phyloP scores from a whole-genome alignment of 2,797 vertebrate genomes.

The Poecilia gillii region DNA sequence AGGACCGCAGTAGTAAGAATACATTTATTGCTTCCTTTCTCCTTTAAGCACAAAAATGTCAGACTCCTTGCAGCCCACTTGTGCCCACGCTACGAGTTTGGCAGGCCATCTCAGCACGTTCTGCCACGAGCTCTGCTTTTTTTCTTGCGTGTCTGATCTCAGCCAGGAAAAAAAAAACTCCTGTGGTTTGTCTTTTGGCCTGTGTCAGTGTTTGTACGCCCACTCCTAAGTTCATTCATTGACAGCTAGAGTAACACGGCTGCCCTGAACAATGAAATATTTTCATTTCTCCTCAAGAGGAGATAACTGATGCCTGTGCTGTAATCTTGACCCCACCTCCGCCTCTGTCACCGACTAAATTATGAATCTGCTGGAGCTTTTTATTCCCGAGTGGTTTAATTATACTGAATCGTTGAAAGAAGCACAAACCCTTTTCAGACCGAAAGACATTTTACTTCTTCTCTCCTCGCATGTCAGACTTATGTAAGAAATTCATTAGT shows the following conservation, averaged over 20 bases:
- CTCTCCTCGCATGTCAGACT: slow-evolving; percentile 4
- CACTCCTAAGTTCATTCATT: slow-evolving; percentile 66
- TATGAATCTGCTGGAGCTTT: slow-evolving; percentile 29
- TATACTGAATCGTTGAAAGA: slow-evolving; percentile 42
- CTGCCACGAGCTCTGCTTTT: slow-evolving; percentile 41
- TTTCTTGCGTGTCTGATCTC: slow-evolving; percentile 66
- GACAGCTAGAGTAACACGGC: slow-evolving; percentile 44
- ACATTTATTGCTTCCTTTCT: slow-evolving; percentile 23
- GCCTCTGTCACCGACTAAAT: slow-evolving; percentile 22
- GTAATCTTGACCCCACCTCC: slow-evolving; percentile 40
- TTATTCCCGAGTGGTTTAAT: slow-evolving; percentile 55
- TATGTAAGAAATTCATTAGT: not conserved
- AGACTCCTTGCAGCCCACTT: slow-evolving; percentile 51
- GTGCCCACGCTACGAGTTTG: slow-evolving; percentile 61
- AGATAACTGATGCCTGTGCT: slow-evolving; percentile 13
- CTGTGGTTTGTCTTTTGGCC: slow-evolving; percentile 45
- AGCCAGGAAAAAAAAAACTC: slow-evolving; percentile 48
- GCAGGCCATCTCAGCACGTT: slow-evolving; percentile 55
- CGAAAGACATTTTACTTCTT: slow-evolving; percentile 5
- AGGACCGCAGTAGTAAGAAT: slow-evolving; percentile 1
- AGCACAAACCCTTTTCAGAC: slow-evolving; percentile 30
- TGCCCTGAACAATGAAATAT: slow-evolving; percentile 58
- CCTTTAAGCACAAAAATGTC: slow-evolving; percentile 46
- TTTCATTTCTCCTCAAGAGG: slow-evolving; percentile 36
- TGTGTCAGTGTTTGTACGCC: slow-evolving; percentile 60